phyloP scores from a whole-genome alignment of 2,888 invertebrate genomes.

The Lochmaea crataegi region DNA sequence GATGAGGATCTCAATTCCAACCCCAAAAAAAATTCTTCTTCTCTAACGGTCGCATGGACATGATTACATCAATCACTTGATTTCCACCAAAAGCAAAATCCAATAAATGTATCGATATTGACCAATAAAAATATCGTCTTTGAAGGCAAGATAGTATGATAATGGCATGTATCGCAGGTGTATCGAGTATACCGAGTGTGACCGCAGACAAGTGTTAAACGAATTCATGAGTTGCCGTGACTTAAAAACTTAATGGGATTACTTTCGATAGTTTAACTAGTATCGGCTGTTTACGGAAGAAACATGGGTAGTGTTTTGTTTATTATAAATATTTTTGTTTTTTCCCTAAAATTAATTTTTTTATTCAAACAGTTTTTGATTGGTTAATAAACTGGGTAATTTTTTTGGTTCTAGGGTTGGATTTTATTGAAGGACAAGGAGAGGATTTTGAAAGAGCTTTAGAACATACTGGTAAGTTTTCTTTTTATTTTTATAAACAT shows the following conservation, averaged over 20 bases:
- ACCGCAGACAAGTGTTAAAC: conserved; percentile 31
- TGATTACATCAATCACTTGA: conserved; percentile 31
- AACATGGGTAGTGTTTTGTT: conserved; percentile 34
- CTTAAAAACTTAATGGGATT: conserved; percentile 20
- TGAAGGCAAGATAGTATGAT: conserved; percentile 43
- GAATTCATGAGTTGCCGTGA: conserved; percentile 21
- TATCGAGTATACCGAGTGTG: conserved; percentile 36
- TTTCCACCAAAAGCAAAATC: conserved; percentile 15
- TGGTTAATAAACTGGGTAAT: conserved; percentile 20
- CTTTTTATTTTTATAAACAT: conserved; percentile 19
- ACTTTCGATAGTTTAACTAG: conserved; percentile 22
- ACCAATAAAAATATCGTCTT: conserved; percentile 40
- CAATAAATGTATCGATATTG: conserved; percentile 22
- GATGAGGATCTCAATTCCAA: background rate
- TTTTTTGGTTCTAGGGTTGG: conserved; percentile 69
- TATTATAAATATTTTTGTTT: background rate
- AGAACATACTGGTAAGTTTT: conserved; percentile 73
- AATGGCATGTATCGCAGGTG: conserved; percentile 33
- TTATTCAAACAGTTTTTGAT: conserved; percentile 11
- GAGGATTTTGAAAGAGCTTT: conserved; percentile 80
- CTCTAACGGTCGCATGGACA: conserved; percentile 9
- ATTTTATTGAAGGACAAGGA: conserved; percentile 78
- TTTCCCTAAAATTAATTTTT: conserved; percentile 7
- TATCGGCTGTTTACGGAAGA: conserved; percentile 20
- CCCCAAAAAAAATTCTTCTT: background rate